Evolutionary conservation across 2,888 invertebrate genomes (phyloP).

Genomic region (Leucoma salicis): DNA sequence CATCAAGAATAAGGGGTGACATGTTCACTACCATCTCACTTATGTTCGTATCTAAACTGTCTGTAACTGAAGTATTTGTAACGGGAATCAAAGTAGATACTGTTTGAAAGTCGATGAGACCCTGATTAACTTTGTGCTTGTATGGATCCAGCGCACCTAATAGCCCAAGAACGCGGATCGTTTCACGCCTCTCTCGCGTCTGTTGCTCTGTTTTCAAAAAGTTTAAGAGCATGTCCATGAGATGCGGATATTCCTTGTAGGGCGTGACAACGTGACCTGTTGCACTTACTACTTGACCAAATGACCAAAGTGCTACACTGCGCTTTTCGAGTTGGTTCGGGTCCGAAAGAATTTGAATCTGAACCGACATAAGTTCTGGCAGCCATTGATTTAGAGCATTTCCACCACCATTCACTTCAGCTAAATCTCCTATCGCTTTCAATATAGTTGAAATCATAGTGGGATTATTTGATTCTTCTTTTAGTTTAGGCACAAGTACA

Average conservation of each 20-base stretch:
- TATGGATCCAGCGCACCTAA: slow-evolving; percentile 99
- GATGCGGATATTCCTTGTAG: slow-evolving; percentile 94
- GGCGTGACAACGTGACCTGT: slow-evolving; percentile 98
- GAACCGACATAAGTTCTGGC: slow-evolving; percentile 92
- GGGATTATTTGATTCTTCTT: slow-evolving; percentile 93
- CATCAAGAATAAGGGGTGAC: slow-evolving; percentile 93
- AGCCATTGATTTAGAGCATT: slow-evolving; percentile 94
- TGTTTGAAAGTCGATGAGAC: slow-evolving; percentile 93
- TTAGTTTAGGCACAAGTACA: slow-evolving; percentile 94
- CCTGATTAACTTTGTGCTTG: slow-evolving; percentile 97
- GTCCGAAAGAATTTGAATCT: slow-evolving; percentile 96
- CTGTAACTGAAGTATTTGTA: slow-evolving; percentile 85
- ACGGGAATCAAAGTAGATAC: slow-evolving; percentile 91
- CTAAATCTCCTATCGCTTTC: slow-evolving; percentile 96
- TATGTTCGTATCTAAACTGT: slow-evolving; percentile 84
- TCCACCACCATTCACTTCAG: slow-evolving; percentile 93
- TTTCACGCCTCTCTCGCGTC: slow-evolving; percentile 91
- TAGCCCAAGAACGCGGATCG: slow-evolving; percentile 95
- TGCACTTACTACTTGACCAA: slow-evolving; percentile 97
- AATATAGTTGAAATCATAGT: slow-evolving; percentile 95
- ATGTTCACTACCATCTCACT: slow-evolving; percentile 97
- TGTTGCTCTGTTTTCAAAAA: slow-evolving; percentile 98
- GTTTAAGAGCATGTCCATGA: slow-evolving; percentile 95
- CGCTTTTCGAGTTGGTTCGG: slow-evolving; percentile 96
- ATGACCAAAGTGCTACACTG: slow-evolving; percentile 96